These are phyloP conservation scores for Hyposmocoma kahamanoa DNA, from an alignment of 1,140 invertebrate genomes.

Conservation along the genomic window DNA sequence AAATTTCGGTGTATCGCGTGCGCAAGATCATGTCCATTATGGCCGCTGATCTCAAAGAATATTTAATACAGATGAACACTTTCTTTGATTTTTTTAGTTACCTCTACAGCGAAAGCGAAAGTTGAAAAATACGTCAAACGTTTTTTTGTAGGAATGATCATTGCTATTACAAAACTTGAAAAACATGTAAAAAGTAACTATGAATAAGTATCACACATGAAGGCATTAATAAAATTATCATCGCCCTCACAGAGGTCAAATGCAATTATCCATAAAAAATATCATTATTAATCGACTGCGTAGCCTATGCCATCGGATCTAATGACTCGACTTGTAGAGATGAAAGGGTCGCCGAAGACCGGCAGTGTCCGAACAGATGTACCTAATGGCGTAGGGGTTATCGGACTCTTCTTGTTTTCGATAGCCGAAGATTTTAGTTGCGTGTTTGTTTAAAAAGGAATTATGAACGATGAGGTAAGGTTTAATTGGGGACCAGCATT, in stretches of 20 bases:
- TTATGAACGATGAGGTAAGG: background rate
- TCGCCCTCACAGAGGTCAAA: background rate
- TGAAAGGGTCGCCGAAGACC: constrained; percentile 47
- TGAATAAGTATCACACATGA: too few species aligned
- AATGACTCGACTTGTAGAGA: constrained; percentile 24
- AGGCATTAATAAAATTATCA: too few species aligned
- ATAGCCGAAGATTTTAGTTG: background rate
- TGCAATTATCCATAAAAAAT: background rate
- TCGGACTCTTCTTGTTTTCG: constrained; percentile 28
- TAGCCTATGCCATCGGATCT: background rate
- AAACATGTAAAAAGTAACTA: too few species aligned
- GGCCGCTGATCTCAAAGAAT: constrained; percentile 14
- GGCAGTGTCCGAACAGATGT: constrained; percentile 22
- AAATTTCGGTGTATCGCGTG: constrained; percentile 59
- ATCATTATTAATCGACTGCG: background rate
- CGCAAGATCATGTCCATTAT: constrained; percentile 28
- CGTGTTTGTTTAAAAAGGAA: background rate
- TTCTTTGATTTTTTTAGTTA: too few species aligned
- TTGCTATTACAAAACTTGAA: too few species aligned
- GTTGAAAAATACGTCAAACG: too few species aligned
- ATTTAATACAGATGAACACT: too few species aligned
- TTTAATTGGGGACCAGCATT: constrained; percentile 1
- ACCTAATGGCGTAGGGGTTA: constrained; percentile 31
- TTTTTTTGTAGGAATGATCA: too few species aligned
- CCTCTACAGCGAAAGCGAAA: too few species aligned